Conservation (phyloP, 2,113 vertebrate genomes). For the Notechis scutatus region DNA sequence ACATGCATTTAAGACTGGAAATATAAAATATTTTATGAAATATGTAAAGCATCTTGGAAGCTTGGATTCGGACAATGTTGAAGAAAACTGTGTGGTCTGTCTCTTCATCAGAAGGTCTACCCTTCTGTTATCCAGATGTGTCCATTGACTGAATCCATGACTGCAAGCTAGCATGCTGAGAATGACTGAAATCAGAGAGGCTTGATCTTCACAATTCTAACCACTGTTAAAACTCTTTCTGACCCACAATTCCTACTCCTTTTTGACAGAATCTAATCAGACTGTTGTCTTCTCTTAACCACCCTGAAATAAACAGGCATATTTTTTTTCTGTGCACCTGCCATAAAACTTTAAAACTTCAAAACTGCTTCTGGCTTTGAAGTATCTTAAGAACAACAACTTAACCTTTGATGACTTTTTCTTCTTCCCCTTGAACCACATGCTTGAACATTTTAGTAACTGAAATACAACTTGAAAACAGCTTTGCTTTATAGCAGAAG, state of each 20-base stretch:
- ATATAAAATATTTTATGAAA: not conserved
- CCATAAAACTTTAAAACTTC: slow-evolving; percentile 94
- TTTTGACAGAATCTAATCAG: slow-evolving; percentile 75
- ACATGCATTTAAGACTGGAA: slow-evolving; percentile 26
- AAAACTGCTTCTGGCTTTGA: slow-evolving; percentile 85
- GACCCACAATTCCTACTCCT: slow-evolving; percentile 71
- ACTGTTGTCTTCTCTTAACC: slow-evolving; percentile 72
- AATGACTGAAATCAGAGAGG: slow-evolving; percentile 94
- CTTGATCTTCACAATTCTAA: slow-evolving; percentile 92
- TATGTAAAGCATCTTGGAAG: slow-evolving; percentile 1
- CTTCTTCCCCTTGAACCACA: slow-evolving; percentile 73
- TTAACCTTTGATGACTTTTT: slow-evolving; percentile 90
- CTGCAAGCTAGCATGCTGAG: slow-evolving; percentile 86
- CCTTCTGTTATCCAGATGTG: slow-evolving; percentile 83
- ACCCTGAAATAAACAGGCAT: slow-evolving; percentile 87
- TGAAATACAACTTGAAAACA: slow-evolving; percentile 71
- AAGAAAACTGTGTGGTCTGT: slow-evolving; percentile 40
- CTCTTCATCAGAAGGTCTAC: slow-evolving; percentile 58
- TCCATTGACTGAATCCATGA: slow-evolving; percentile 74
- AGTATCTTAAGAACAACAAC: slow-evolving; percentile 87
- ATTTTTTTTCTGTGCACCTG: slow-evolving; percentile 85
- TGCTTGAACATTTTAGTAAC: slow-evolving; percentile 81
- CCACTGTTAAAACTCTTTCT: slow-evolving; percentile 75
- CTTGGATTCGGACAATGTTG: not conserved
- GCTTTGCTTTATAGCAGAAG: slow-evolving; percentile 44